Evolutionary conservation across 2,888 invertebrate species (phyloP), one percentile per base, ranked within the genome.

Genomic region (Oxyteleia sp.): DNA sequence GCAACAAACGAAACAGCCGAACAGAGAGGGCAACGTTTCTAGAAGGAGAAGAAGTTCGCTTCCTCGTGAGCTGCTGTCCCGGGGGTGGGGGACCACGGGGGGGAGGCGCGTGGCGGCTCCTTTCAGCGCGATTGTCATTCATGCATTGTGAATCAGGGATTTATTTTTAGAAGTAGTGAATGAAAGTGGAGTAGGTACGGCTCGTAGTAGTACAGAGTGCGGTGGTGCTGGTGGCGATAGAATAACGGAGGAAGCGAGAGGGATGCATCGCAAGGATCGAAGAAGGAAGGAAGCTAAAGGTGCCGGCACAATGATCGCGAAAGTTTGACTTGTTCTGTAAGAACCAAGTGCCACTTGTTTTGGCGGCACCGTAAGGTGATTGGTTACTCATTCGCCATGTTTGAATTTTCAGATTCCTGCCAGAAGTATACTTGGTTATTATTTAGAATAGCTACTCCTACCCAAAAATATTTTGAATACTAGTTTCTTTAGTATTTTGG

Each of bases 141-240:
- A 91, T 91, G 91, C 90, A 91, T 91, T 90, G 91, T 89, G 92
- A 91, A 90, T 91, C 92, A 90, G 88, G 89, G 89, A 90, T 92
- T 92, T 92, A 91, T 91, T 92, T 92, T 91, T 91, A 91, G 92
- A 91, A 88, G 86, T 87, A 86, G 88, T 90, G 92, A 93, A 92
- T 92, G 93, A 92, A 93, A 92, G 91, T 92, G 89, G 92, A 91
- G 91, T 90, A 87, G 84, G 79, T 87, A 90, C 88, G 18, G 74
- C 87, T 87, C 89, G 88, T 89, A 87, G 84, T 78, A 85, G 84
- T 72, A 72, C 74, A 66, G 76, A 76, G 74, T 66, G 81, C 35
- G 71, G 71, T 69, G 79, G 71, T 63, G 69, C 59, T 69, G 59
- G 83, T 75, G 78, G 81, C 76, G 79, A 85, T 85, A 85, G 86